Evolutionary conservation across 2,797 vertebrate species (phyloP), one percentile per base, ranked within the genome.

Genomic region (Oryzias sinensis): DNA sequence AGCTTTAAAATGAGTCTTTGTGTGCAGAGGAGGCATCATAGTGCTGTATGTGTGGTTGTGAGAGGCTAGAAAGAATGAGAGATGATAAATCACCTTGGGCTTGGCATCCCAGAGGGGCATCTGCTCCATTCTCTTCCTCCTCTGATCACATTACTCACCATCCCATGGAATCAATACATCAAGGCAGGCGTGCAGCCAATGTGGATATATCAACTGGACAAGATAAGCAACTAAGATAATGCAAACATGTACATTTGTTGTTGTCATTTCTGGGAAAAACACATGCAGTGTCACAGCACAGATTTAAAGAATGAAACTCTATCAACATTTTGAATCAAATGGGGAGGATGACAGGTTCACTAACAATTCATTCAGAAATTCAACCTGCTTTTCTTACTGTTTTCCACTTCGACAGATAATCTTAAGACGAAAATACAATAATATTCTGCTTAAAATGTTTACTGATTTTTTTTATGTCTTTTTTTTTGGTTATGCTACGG

Each of bases 161-260:
- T 76, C 70, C 58, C 46, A 48, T 49, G 60, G 66, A 80, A 74
- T 82, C 81, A 57, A 76, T 83, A 65, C 63, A 83, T 78, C 79
- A 81, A 62, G 72, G 68, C 46, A 62, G 52, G 68, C 7, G 6
- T 43, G 40, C 24, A 65, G 61, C 59, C 53, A 43, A 74, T 56
- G 53, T 62, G 67, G 60, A 67, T 56, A 49, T 56, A 57, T 62
- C 44, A 68, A 64, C 37, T 53, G 40, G 15, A 49, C 18, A 18
- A 5, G 16, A 69, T 20, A 59, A 64, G 72, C 44, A 49, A 55
- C 46, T 16, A 11, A 42, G 42, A 67, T 74, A 0, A 51, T 50
- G 57, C 14, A 53, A 65, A 51, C 9, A 46, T 11, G 2, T 29
- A 6, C 14, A 55, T 47, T 17, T 60, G 14, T 45, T 70, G 43